A percentile compares a stretch with the other conserved stretches of the same genome.
phyloP scores from a whole-genome alignment of 2,797 vertebrate species.

The Chloroceryle amazona region DNA sequence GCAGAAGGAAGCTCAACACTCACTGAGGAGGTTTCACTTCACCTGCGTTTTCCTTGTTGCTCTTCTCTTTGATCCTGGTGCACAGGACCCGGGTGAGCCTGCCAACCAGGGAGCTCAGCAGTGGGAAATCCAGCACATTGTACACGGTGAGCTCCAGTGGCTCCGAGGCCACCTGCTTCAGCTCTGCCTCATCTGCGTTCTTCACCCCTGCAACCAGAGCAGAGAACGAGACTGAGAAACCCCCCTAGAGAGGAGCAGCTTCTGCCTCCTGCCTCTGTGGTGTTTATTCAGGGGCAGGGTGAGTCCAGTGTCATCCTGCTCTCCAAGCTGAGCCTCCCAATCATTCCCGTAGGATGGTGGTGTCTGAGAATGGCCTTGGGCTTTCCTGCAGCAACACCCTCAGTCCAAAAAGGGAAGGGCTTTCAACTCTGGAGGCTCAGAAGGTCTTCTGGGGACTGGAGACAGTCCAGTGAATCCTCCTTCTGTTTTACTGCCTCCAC shows the following conservation, averaged over 20 bases:
- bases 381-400: neutral
- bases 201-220: constrained; percentile 88
- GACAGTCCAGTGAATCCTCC: neutral
- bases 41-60: constrained; percentile 67
- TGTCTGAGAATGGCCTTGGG: neutral
- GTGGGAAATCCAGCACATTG: constrained; percentile 92
- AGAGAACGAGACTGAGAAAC: neutral
- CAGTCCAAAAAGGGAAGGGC: neutral
- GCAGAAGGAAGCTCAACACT: neutral
- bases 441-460: neutral
- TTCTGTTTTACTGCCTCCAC: neutral
- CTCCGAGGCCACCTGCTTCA: constrained; percentile 90
- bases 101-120: constrained; percentile 89
- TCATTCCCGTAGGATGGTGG: rapidly evolving
- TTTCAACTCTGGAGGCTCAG: neutral
- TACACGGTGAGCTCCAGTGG: constrained; percentile 91
- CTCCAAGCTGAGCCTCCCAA: neutral
- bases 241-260: neutral
- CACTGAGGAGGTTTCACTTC: neutral
- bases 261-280: neutral
- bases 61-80: constrained; percentile 86
- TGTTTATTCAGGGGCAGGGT: neutral
- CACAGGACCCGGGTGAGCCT: constrained; percentile 90
- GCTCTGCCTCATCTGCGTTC: constrained; percentile 92
- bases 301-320: neutral